phyloP scores from a whole-genome alignment of 2,113 vertebrate genomes.

The Chloropsis hardwickii region DNA sequence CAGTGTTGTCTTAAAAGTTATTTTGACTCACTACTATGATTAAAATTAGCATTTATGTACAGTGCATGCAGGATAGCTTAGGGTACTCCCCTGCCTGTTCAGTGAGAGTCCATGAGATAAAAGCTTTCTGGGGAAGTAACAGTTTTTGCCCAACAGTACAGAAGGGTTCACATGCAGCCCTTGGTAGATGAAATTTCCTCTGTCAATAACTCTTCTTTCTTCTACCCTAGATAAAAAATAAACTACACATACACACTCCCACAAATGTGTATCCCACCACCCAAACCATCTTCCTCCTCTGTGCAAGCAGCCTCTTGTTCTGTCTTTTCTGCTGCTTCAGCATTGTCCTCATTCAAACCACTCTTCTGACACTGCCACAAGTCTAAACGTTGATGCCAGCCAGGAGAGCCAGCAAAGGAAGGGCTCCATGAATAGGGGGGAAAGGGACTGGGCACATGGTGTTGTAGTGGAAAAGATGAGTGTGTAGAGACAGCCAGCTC shows the following conservation, averaged over 20 bases:
- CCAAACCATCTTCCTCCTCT: not conserved
- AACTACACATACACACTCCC: not conserved
- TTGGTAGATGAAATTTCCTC: not conserved
- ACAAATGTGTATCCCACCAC: not conserved
- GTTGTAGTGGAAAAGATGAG: not conserved
- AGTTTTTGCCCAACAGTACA: not conserved
- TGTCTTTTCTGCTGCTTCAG: not conserved
- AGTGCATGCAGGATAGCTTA: not conserved
- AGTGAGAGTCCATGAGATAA: not conserved
- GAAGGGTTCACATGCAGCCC: not conserved
- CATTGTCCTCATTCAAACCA: not conserved
- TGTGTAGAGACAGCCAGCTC: not conserved
- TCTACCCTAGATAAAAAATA: not conserved
- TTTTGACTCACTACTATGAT: not conserved
- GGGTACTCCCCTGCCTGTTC: not conserved
- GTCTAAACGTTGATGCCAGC: accelerated
- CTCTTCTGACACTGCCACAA: not conserved
- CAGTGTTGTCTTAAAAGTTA: not conserved
- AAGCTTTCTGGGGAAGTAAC: not conserved
- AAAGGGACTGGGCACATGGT: accelerated
- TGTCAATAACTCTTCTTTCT: not conserved
- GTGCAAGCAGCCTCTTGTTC: not conserved
- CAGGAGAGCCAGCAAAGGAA: not conserved
- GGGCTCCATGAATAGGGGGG: not conserved
- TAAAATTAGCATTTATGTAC: not conserved